A percentile compares a stretch with the other conserved stretches of the same genome.
These are phyloP conservation scores for Microcebus tavaratra DNA, from an alignment of 2,113 vertebrate species.

Conservation along the genomic window DNA sequence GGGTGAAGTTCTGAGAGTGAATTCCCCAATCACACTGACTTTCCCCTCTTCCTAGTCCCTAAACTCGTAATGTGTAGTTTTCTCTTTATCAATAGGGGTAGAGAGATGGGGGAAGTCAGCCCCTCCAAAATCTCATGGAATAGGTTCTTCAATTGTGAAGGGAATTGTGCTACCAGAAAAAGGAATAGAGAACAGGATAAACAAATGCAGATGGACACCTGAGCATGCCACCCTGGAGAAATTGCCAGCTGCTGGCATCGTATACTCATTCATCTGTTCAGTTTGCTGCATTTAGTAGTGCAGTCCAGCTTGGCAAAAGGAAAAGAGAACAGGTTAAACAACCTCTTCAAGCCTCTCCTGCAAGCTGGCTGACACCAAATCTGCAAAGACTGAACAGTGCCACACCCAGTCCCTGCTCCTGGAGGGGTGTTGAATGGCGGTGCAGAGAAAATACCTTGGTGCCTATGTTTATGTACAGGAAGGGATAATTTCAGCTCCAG, in stretches of 20 bases:
- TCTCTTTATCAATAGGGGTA: neutral
- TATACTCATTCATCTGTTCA: neutral
- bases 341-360: neutral
- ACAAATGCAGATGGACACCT: neutral
- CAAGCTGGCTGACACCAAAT: neutral
- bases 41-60: neutral
- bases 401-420: neutral
- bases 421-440: neutral
- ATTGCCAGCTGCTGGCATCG: too few relatives aligned
- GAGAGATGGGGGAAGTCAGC: neutral
- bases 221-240: neutral
- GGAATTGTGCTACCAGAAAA: neutral
- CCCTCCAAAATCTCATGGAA: neutral
- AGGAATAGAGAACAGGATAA: neutral
- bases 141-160: neutral
- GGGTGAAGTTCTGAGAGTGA: neutral
- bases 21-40: neutral
- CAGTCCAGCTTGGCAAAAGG: neutral
- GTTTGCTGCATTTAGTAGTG: neutral
- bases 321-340: neutral
- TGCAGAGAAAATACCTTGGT: neutral
- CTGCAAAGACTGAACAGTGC: neutral
- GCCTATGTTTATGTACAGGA: neutral
- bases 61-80: neutral
- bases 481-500: neutral